Conservation (phyloP, 2,797 vertebrate species). For the Eleutherodactylus coqui region DNA sequence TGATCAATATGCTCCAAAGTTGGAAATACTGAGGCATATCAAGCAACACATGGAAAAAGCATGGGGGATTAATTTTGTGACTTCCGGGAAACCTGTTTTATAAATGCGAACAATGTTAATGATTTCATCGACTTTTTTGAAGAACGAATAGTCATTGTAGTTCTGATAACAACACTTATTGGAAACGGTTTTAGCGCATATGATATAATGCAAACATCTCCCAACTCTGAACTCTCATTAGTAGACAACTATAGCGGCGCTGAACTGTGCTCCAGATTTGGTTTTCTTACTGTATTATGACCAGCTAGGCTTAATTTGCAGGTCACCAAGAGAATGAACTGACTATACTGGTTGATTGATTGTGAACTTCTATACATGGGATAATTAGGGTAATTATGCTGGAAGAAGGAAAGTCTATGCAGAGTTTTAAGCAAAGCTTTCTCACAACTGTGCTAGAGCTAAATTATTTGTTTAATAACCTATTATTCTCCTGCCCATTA, state of each 20-base stretch:
- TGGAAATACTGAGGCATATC: too few relatives aligned
- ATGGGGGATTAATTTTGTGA: too few relatives aligned
- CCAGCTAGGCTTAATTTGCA: slow-evolving; percentile 53
- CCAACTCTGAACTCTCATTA: background rate
- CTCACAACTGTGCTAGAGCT: slow-evolving; percentile 30
- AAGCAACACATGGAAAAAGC: too few relatives aligned
- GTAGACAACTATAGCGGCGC: background rate
- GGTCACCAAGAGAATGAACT: slow-evolving; percentile 38
- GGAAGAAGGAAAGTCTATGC: slow-evolving; percentile 64
- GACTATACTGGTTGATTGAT: slow-evolving; percentile 41
- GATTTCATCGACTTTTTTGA: background rate
- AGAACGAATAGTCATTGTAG: background rate
- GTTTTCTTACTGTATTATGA: slow-evolving; percentile 27
- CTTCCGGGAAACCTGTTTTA: too few relatives aligned
- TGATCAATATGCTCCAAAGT: too few relatives aligned
- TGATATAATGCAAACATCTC: background rate
- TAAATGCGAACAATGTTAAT: background rate
- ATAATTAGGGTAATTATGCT: slow-evolving; percentile 65
- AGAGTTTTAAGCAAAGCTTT: slow-evolving; percentile 28
- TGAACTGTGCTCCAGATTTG: background rate
- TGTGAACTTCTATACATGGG: slow-evolving; percentile 61
- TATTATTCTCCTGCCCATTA: slow-evolving; percentile 69
- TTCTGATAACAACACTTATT: background rate
- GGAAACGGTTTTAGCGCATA: background rate
- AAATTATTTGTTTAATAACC: slow-evolving; percentile 65